phyloP scores from a whole-genome alignment of 2,888 invertebrate species.

The Carpatolechia fugitivella region DNA sequence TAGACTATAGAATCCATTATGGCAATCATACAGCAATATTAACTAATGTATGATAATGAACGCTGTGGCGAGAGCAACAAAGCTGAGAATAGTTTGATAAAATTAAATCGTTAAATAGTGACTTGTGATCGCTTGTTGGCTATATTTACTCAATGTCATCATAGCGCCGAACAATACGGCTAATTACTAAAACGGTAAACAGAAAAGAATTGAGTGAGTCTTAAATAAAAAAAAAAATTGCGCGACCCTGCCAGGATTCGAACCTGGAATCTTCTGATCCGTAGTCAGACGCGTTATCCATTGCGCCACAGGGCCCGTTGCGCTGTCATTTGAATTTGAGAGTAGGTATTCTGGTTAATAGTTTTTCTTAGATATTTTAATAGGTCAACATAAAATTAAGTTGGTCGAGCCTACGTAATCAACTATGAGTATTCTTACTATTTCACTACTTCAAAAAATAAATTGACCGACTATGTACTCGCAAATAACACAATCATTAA shows the following conservation, averaged over 20 bases:
- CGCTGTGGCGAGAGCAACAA: constrained; percentile 37
- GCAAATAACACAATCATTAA: no score
- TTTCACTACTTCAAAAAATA: no score
- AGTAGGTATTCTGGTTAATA: neutral
- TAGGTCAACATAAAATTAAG: no score
- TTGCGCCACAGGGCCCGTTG: constrained; percentile 81
- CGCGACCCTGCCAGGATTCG: constrained; percentile 82
- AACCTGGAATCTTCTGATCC: constrained; percentile 84
- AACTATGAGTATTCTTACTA: no score
- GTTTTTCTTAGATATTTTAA: no score
- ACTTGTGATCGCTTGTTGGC: constrained; percentile 47
- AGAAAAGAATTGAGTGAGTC: constrained; percentile 22
- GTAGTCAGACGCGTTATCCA: constrained; percentile 86
- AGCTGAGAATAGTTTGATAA: constrained; percentile 32
- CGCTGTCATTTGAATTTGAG: constrained; percentile 15
- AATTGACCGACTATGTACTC: no score
- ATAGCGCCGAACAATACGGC: constrained; percentile 50
- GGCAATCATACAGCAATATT: constrained; percentile 7
- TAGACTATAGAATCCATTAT: constrained; percentile 27
- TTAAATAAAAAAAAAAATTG: constrained; percentile 27
- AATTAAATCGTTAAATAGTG: constrained; percentile 32
- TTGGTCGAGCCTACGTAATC: no score
- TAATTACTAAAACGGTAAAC: constrained; percentile 48
- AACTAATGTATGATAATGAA: constrained; percentile 37
- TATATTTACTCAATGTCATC: constrained; percentile 58